Conservation (phyloP, 2,888 invertebrate genomes). For the Metalampra italica region DNA sequence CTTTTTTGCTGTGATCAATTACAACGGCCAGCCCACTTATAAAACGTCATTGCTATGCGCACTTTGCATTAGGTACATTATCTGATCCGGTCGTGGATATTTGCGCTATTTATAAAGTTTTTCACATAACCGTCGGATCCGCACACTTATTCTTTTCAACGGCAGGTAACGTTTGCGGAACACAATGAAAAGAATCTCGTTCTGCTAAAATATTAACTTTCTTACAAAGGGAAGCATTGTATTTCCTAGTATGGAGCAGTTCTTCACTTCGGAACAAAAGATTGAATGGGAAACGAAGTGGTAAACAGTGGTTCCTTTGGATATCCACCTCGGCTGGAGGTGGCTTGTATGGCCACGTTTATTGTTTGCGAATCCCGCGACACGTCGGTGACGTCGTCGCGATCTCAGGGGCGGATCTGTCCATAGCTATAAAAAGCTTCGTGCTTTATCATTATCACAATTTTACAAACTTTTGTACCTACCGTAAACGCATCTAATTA, state of each 20-base stretch:
- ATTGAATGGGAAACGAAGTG: conserved; percentile 72
- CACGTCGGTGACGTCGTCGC: neutral
- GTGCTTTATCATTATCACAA: too few relatives aligned
- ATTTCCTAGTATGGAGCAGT: conserved; percentile 71
- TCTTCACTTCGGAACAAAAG: conserved; percentile 76
- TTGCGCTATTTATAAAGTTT: conserved; percentile 50
- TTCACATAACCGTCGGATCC: conserved; percentile 56
- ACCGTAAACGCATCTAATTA: too few relatives aligned
- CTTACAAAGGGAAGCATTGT: conserved; percentile 70
- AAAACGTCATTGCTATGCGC: conserved; percentile 32
- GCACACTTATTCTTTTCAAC: conserved; percentile 55
- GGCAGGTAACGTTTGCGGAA: conserved; percentile 61
- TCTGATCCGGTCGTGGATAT: conserved; percentile 45
- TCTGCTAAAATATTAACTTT: conserved; percentile 75
- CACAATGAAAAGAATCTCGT: conserved; percentile 67
- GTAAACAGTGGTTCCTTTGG: conserved; percentile 67
- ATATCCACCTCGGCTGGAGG: conserved; percentile 39
- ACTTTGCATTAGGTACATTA: conserved; percentile 43
- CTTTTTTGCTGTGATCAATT: conserved; percentile 55
- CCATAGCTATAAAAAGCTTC: too few relatives aligned
- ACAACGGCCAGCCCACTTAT: conserved; percentile 57
- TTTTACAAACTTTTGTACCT: too few relatives aligned
- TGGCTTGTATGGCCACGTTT: conserved; percentile 24
- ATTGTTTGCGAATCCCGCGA: conserved; percentile 12
- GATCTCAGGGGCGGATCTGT: too few relatives aligned